These are phyloP conservation scores for Phalera bucephala DNA, from an alignment of 2,888 invertebrate species.

Conservation along the genomic window DNA sequence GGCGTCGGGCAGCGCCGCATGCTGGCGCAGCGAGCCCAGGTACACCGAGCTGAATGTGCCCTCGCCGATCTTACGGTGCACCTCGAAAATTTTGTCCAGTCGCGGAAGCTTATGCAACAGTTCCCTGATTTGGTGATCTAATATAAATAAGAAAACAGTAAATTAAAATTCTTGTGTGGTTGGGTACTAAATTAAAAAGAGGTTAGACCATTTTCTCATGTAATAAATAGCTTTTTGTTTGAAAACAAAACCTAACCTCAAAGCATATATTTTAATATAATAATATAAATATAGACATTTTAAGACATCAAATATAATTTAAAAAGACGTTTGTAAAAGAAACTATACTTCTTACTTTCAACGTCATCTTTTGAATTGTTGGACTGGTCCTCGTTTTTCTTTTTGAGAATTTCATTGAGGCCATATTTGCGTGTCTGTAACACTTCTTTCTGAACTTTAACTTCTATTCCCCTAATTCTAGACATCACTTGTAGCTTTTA, in stretches of 20 bases:
- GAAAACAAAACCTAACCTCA: too few species aligned
- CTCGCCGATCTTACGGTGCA: constrained; percentile 89
- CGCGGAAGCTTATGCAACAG: constrained; percentile 82
- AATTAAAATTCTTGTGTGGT: too few species aligned
- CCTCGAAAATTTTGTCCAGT: constrained; percentile 84
- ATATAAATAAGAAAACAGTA: constrained; percentile 12
- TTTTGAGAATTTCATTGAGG: constrained; percentile 48
- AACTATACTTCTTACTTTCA: too few species aligned
- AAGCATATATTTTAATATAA: too few species aligned
- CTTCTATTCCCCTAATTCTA: constrained; percentile 68
- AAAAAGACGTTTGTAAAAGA: too few species aligned
- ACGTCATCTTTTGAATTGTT: constrained; percentile 54
- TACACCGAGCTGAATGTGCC: constrained; percentile 95
- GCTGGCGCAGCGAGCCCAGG: constrained; percentile 86
- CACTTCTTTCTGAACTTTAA: constrained; percentile 57
- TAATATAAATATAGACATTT: too few species aligned
- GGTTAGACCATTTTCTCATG: too few species aligned
- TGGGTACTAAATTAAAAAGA: too few species aligned
- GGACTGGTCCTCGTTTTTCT: constrained; percentile 50
- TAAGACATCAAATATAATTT: not conserved
- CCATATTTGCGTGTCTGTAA: constrained; percentile 52
- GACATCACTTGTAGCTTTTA: constrained; percentile 57
- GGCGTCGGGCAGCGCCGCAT: constrained; percentile 51
- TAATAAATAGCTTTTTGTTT: too few species aligned
- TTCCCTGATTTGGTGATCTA: constrained; percentile 67